Evolutionary conservation across 2,888 invertebrate species (phyloP), one percentile per base, ranked within the genome.

Genomic region (Pseudococcus viburni): DNA sequence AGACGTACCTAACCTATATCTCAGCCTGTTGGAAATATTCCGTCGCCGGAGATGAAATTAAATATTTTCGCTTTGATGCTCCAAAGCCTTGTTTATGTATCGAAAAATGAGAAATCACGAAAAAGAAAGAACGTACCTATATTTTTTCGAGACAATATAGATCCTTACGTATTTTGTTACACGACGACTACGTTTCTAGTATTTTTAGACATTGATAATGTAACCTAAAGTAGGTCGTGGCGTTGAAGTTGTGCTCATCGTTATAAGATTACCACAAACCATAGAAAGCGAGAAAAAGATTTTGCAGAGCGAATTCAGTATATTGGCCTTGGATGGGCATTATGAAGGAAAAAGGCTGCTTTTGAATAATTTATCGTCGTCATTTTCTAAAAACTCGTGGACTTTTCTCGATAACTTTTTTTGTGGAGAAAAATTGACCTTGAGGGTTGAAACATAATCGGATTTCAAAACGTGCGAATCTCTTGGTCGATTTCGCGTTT

Each of bases 131-230:
- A 26, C n/a, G n/a, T 55, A 42, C 26, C 26, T 42, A 42, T 42
- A 3, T 42, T 42, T 42, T 42, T 42, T n/a, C 4, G n/a, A 17
- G 55, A 12, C 55, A n/a, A n/a, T 55, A 7, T 55, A 19, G 26
- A 11, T 68, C 0, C 42, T 0, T 42, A 15, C 2, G 68, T 68
- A 68, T 68, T 68, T 26, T 68, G 12, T 68, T 68, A 68, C 68
- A n/a, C 55, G 55, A n/a, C 55, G 55, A n/a, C n/a, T 17, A 68
- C 22, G 68, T 68, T 26, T 68, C 68, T 68, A 42, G 8, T 11
- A 19, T 68, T 68, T 68, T 68, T 17, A n/a, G n/a, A 26, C 26
- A 68, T 68, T 68, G 68, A 68, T 68, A 55, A 51, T 15, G 15
- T 51, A 51, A 8, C 5, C 4, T 6, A 51, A 64, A 64, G 64